A percentile compares a stretch with the other conserved stretches of the same genome.
Evolutionary conservation across 2,888 invertebrate species (phyloP).

Genomic region (Noctua janthina): DNA sequence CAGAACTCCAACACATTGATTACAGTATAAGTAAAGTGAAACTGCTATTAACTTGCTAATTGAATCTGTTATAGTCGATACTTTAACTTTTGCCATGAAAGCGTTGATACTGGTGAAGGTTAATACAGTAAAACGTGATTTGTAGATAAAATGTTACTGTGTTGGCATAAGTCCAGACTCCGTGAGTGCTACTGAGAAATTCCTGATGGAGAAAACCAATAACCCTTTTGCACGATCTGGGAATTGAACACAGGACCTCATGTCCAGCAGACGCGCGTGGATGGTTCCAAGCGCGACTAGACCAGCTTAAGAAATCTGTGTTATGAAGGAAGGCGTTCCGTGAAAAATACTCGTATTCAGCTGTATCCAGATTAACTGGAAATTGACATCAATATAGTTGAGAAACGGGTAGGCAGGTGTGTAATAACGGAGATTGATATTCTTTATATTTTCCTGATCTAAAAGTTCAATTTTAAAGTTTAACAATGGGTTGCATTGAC

Average conservation of each 20-base stretch:
- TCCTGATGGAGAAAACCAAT: background rate
- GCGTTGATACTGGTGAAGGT: background rate
- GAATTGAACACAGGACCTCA: background rate
- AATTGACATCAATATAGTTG: background rate
- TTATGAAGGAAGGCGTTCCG: background rate
- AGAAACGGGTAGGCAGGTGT: background rate
- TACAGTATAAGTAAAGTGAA: constrained; percentile 21
- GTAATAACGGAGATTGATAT: background rate
- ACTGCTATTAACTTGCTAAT: constrained; percentile 38
- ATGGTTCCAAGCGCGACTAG: background rate
- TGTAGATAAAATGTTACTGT: background rate
- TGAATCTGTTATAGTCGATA: constrained; percentile 38
- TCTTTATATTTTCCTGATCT: background rate
- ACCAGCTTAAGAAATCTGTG: background rate
- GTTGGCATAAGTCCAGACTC: background rate
- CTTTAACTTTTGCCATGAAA: constrained; percentile 24
- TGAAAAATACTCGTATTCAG: background rate
- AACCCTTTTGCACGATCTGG: background rate
- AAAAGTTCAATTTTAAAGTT: background rate
- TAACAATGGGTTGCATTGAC: no score
- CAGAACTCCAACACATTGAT: constrained; percentile 28
- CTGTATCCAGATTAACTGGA: background rate
- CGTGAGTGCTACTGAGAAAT: background rate
- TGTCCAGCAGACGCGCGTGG: background rate
- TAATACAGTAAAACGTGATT: background rate